phyloP scores from a whole-genome alignment of 2,888 invertebrate genomes.

The Mythimna impura region DNA sequence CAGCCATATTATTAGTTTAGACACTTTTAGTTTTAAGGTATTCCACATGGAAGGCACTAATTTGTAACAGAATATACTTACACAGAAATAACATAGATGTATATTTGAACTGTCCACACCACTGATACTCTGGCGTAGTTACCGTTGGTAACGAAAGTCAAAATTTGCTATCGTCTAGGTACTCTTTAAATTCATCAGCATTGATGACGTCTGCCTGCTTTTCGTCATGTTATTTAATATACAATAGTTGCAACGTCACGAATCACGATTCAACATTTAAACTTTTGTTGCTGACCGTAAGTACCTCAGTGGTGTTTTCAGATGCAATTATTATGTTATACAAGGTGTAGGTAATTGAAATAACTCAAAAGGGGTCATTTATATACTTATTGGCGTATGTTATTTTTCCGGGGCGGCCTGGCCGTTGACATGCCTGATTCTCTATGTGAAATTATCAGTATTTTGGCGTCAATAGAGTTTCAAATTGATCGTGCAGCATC shows the following conservation, averaged over 20 bases:
- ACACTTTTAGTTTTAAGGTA: conserved; percentile 36
- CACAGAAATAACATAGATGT: background rate
- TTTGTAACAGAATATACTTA: conserved; percentile 31
- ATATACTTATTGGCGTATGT: background rate
- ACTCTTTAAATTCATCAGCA: too few species aligned
- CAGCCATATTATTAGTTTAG: conserved; percentile 51
- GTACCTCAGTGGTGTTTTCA: conserved; percentile 8
- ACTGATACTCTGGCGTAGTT: background rate
- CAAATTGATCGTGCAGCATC: too few species aligned
- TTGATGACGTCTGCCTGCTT: background rate
- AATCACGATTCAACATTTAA: background rate
- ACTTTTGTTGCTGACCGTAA: conserved; percentile 1
- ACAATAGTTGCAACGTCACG: background rate
- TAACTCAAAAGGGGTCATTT: background rate
- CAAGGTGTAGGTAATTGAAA: background rate
- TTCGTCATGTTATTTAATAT: background rate
- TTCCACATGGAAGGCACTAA: conserved; percentile 35
- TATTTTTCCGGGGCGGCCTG: too few species aligned
- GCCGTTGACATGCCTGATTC: too few species aligned
- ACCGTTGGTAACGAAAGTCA: background rate
- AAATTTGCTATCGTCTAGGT: background rate
- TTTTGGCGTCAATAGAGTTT: too few species aligned
- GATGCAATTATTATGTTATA: conserved; percentile 9
- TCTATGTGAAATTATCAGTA: too few species aligned
- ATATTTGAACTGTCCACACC: background rate